Conservation (phyloP, 2,113 vertebrate species). For the Myotis davidii region DNA sequence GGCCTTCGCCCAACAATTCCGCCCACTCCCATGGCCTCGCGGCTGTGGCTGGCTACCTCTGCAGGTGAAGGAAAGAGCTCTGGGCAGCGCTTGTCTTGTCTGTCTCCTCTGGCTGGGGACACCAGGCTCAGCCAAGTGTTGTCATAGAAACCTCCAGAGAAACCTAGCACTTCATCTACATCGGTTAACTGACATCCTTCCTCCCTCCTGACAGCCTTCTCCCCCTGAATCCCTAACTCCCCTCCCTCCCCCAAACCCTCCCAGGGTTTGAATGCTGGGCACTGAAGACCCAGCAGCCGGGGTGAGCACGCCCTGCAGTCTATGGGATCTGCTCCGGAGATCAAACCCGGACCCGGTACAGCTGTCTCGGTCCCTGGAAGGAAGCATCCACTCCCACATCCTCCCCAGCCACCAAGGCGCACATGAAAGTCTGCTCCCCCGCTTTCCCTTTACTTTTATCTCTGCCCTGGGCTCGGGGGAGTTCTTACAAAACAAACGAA, state of each 20-base stretch:
- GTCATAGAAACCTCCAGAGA: slow-evolving; percentile 32
- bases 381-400: not conserved
- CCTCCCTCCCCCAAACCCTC: not conserved
- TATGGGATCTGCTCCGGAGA: not conserved
- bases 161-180: not conserved
- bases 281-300: rapidly evolving
- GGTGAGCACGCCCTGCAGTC: not conserved
- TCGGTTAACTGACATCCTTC: not conserved
- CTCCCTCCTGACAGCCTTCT: not conserved
- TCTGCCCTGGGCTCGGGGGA: slow-evolving; percentile 43
- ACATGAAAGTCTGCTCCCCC: not conserved
- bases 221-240: too few species aligned
- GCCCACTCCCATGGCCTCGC: rapidly evolving
- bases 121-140: not conserved
- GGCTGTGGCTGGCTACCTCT: not conserved
- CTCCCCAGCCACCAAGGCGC: slow-evolving; percentile 1
- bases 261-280: not conserved
- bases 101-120: not conserved
- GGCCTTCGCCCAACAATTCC: not conserved
- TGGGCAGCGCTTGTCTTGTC: not conserved
- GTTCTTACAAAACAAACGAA: slow-evolving; percentile 73
- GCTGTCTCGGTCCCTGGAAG: not conserved
- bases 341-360: not conserved
- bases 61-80: not conserved
- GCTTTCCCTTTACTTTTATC: slow-evolving; percentile 65